Base-by-base conservation (phyloP, 2,113 vertebrate genomes). In the Elgaria multicarinata region DNA sequence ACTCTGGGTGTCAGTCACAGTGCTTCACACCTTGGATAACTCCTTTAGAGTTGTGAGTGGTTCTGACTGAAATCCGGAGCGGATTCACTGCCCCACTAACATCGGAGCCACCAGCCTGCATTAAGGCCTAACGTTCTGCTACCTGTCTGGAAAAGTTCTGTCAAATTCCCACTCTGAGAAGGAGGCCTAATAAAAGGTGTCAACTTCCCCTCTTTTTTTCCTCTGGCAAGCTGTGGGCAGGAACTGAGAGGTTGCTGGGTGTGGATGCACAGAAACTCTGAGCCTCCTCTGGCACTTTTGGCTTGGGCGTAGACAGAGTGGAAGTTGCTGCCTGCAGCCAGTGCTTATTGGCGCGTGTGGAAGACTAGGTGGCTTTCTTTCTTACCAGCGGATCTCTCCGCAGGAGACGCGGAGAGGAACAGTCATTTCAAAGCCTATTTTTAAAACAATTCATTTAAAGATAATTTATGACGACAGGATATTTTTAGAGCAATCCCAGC, bases 401-500 rank as follows among this genome's bases (percentile, higher is more conserved):
- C 89, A 90, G 89, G 81, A 95, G 94, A 95, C 91, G n/a, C n/a
- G 88, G 91, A 95, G 85, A 94, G 93, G 83, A 94, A 94, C 82
- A 95, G 94, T 95, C 16, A 93, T 96, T 95, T 96, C 88, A 93
- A 94, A 94, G 77, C 87, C 96, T 97, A 96, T 97, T 97, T 97
- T 97, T 96, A 97, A 96, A 96, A 96, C 93, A 97, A 96, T 97
- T 97, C 92, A 91, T 94, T 96, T 96, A 87, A 91, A 91, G 92
- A 92, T 96, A 94, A 95, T 96, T 95, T 93, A 92, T 95, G 93
- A 95, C 85, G 95, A 64, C 90, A 94, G 88, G 91, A 79, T 95
- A 96, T 96, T 95, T 96, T 96, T 95, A 96, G 95, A 95, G 69
- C 87, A 12, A 1, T 92, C 92, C 67, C 93, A 93, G 85, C 92